phyloP scores from a whole-genome alignment of 92 coral and sea anemone genomes.

The Nematostella vectensis region DNA sequence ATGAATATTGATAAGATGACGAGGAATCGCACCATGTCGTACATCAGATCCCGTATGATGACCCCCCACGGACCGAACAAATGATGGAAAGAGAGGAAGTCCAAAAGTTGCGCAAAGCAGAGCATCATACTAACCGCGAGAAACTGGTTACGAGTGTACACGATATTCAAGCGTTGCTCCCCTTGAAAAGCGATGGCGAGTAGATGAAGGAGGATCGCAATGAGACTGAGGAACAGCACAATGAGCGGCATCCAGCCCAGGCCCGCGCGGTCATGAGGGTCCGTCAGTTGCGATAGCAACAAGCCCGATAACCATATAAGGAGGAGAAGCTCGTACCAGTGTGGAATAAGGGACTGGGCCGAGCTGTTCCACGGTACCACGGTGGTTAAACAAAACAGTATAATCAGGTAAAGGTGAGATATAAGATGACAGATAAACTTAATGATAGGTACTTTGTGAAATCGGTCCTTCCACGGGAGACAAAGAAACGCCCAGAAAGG shows the following conservation, averaged over 20 bases:
- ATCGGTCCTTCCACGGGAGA: slow-evolving; percentile 90
- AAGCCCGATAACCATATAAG: slow-evolving; percentile 90
- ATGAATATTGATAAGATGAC: slow-evolving; percentile 87
- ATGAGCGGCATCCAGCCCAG: slow-evolving; percentile 94
- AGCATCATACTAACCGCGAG: slow-evolving; percentile 92
- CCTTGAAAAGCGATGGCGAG: slow-evolving; percentile 66
- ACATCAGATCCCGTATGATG: slow-evolving; percentile 96
- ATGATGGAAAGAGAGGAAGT: slow-evolving; percentile 92
- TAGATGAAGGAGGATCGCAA: slow-evolving; percentile 77
- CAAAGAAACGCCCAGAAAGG: slow-evolving; percentile 90
- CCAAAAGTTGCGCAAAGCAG: slow-evolving; percentile 85
- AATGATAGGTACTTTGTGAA: slow-evolving; percentile 85
- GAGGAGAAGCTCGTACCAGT: slow-evolving; percentile 89
- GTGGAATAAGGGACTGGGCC: slow-evolving; percentile 44
- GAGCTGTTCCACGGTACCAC: slow-evolving; percentile 88
- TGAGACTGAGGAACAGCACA: slow-evolving; percentile 63
- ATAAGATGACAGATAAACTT: slow-evolving; percentile 95
- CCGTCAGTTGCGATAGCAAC: slow-evolving; percentile 85
- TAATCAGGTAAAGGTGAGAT: slow-evolving; percentile 87
- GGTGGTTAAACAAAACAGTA: slow-evolving; percentile 66
- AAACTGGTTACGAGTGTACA: slow-evolving; percentile 90
- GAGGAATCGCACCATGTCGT: slow-evolving; percentile 88
- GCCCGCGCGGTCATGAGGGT: slow-evolving; percentile 94
- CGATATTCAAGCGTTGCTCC: slow-evolving; percentile 41
- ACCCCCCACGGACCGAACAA: slow-evolving; percentile 99